Base-by-base conservation (phyloP, 2,888 invertebrate genomes). In the Nemurella pictetii region DNA sequence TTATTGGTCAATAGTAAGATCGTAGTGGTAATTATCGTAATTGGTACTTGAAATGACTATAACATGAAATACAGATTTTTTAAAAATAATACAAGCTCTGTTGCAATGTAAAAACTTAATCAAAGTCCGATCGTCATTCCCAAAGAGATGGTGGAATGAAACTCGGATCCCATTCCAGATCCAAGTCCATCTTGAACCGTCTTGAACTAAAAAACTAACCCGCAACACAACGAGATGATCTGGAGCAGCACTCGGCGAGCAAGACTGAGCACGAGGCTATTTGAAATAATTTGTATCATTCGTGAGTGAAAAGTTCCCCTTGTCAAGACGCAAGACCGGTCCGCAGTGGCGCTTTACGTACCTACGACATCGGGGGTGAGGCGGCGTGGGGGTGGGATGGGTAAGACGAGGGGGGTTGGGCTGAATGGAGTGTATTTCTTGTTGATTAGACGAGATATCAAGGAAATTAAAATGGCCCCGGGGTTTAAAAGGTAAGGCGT, bases 401-500 rank as follows among this genome's bases (percentile, higher is more conserved):
- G 55, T 9, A 32, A n/a, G n/a, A n/a, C n/a, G n/a, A n/a, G n/a
- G 55, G 55, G 55, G 5, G 12, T 12, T 1, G 20, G 55, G 55
- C 9, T 55, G 55, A 55, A 55, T 55, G 55, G 55, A 55, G 55
- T 55, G 55, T 55, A 55, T 55, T 55, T 55, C 55, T 55, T 55
- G 55, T 55, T 55, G 55, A 55, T 55, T 55, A 55, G 55, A 55
- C 55, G 55, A 55, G 55, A 89, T 90, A 89, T 90, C 90, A 90
- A 89, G 90, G 90, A 90, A 90, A 90, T 90, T 90, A 90, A 90
- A 90, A 90, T 90, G 88, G 90, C 90, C 90, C 88, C 87, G 86
- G 88, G 90, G 85, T 26, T 26, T 35, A 26, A 81, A 81, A 81
- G 80, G 80, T 81, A 81, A 15, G 20, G n/a, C 80, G 32, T 32